These are phyloP conservation scores for Dromaius novaehollandiae DNA, from an alignment of 2,113 vertebrate species.

Conservation along the genomic window DNA sequence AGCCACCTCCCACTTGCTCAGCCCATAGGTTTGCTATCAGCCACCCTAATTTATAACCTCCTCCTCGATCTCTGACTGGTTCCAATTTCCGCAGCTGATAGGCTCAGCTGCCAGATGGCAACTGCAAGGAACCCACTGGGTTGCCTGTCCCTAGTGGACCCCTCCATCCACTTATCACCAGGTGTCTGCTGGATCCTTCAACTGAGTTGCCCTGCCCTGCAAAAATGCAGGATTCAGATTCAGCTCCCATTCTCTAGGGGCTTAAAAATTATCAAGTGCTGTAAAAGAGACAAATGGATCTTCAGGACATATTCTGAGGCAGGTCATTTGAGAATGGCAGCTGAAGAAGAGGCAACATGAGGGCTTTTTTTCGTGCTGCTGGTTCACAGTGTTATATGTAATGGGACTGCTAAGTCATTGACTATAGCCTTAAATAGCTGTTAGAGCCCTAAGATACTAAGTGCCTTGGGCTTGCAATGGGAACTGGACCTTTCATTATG, in stretches of 20 bases:
- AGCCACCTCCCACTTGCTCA: neutral
- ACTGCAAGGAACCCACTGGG: neutral
- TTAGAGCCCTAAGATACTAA: neutral
- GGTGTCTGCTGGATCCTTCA: neutral
- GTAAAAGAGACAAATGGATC: neutral
- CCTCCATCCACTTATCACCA: neutral
- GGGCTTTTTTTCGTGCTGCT: neutral
- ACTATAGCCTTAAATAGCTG: neutral
- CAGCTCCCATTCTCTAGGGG: accelerated
- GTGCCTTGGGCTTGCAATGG: neutral
- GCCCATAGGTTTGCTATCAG: neutral
- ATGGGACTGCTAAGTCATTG: neutral
- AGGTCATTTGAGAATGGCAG: neutral
- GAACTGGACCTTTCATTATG: neutral
- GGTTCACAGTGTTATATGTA: accelerated
- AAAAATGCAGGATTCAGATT: neutral
- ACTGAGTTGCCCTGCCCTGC: neutral
- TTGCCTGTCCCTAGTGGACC: neutral
- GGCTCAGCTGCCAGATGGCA: neutral
- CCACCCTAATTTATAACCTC: neutral
- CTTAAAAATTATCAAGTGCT: neutral
- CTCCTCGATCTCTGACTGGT: neutral
- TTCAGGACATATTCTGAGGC: neutral
- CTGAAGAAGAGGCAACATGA: neutral
- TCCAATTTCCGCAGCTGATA: neutral